A percentile compares a stretch with the other conserved stretches of the same genome.
Conservation (phyloP, 2,113 vertebrate species). For the Tyto alba region DNA sequence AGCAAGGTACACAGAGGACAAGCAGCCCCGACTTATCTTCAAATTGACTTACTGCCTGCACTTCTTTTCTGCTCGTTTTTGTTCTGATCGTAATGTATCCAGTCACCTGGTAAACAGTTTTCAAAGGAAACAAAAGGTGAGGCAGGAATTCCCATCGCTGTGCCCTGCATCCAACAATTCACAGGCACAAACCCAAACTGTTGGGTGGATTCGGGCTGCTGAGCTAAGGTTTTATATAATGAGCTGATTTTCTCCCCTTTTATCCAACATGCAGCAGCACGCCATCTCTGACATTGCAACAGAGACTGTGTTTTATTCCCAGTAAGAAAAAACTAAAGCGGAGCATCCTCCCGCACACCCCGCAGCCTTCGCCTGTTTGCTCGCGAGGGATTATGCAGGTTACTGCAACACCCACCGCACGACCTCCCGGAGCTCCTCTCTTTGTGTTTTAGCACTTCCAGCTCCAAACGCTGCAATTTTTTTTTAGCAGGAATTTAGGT, state of each 20-base stretch:
- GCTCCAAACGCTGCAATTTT: background rate
- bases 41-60: background rate
- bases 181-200: background rate
- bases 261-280: background rate
- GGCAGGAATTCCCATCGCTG: background rate
- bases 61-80: constrained; percentile 31
- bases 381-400: background rate
- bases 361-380: background rate
- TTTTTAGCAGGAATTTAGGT: background rate
- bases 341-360: background rate
- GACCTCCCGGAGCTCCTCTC: background rate
- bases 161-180: background rate
- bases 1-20: fast-evolving
- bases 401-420: background rate
- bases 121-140: background rate
- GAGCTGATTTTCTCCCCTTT: background rate
- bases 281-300: fast-evolving
- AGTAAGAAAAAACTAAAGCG: background rate
- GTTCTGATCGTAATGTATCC: constrained; percentile 41
- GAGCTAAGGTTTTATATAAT: background rate
- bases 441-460: background rate
- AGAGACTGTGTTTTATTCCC: background rate
- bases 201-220: background rate
- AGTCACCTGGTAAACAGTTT: constrained; percentile 53
- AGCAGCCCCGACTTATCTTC: fast-evolving